Evolutionary conservation across 2,797 vertebrate species (phyloP), one percentile per base, ranked within the genome.

Genomic region (Picus viridis): DNA sequence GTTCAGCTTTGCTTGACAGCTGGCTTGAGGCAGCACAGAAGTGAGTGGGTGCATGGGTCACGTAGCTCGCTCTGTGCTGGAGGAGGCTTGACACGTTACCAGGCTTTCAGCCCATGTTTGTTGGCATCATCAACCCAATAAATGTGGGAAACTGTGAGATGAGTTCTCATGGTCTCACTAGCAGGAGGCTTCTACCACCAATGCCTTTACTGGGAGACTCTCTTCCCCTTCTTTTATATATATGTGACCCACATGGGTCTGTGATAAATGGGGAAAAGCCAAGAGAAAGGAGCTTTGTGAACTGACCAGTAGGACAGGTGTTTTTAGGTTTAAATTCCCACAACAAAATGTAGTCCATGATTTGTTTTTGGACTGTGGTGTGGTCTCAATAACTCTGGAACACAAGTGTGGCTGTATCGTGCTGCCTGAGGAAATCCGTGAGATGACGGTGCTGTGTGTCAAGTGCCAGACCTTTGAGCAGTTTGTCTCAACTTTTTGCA

Each of bases 61-160:
- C 2, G 0, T 34, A 54, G 84, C 74, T 74, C 2, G 0, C 7
- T 7, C 34, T 0, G 0, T 67, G 72, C 84, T 17, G 57, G 23
- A 26, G 41, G n/a, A 73, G 45, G 10, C 32, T 54, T 22, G 36
- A n/a, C 26, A 2, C 2, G 1, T 22, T 34, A 45, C 57, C 69
- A 32, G 58, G 34, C 69, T 70, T 65, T 34, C 17, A 6, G n/a
- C 32, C 75, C 2, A 0, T 3, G 62, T 70, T 1, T 2, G 9
- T 8, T 76, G 77, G 19, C 12, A 26, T 22, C 63, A 34, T 27
- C 57, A 10, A 10, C 77, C 51, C 77, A 43, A 20, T 13, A 29
- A 18, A 43, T 27, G 19, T 53, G n/a, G 57, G 64, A 30, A 67
- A 13, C 24, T 1, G 72, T 47, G 23, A 16, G 23, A 16, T 39